Evolutionary conservation across 2,888 invertebrate species (phyloP), one percentile per base, ranked within the genome.

Genomic region (Periphyllus acericola): DNA sequence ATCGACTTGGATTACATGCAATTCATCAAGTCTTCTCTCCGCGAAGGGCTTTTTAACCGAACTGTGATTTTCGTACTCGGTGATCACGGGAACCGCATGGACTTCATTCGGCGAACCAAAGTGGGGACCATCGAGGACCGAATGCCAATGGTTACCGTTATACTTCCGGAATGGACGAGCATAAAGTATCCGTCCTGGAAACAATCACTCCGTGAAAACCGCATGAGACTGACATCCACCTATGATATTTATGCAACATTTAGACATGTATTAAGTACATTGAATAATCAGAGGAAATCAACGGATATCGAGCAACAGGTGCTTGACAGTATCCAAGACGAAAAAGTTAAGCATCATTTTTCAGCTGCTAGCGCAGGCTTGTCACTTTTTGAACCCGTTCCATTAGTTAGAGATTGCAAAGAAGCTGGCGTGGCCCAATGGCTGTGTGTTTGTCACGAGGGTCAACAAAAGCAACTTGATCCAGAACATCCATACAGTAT

Each of bases 11-110:
- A 90, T 74, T 89, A 90, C 19, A 83, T 89, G 40, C 76, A 90
- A 19, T 90, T 91, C 81, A 89, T 91, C 29, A 78, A 89, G 40
- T 86, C 89, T 55, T 89, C 90, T 79, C 89, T 89, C 46, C 89
- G 89, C 2, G 90, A 90, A 52, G 90, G 90, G 21, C 86, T 90
- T 1, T 90, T 91, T 55, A 90, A 90, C 81, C 90, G 90, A 79
- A 90, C 91, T 6, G 90, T 90, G 11, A 82, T 91, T 36, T 81
- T 91, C 32, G 89, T 91, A 19, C 90, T 91, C 82, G 90, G 91
- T 8, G 91, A 91, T 89, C 91, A 91, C 52, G 91, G 91, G 14
- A 90, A 91, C 88, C 89, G 91, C 71, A 90, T 91, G 76, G 90
- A 90, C 79, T 88, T 84, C 21, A 90, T 91, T 75, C 90, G 91